Percentiles rank a stretch among this genome's conserved stretches.
Evolutionary conservation across 2,113 vertebrate genomes (phyloP).

Genomic region (Turnix velox): DNA sequence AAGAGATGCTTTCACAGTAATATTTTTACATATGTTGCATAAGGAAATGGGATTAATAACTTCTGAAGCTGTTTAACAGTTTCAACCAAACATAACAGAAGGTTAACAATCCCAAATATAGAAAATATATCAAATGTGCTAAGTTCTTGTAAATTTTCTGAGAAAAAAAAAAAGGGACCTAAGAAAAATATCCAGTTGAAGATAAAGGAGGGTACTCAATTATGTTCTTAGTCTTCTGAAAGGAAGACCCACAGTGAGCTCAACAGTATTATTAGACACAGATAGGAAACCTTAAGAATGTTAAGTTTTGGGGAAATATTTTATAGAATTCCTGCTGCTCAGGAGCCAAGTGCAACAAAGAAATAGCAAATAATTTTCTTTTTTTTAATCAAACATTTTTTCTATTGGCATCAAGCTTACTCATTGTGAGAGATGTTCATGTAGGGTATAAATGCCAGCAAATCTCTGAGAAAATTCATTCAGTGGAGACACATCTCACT

Average conservation of each 20-base stretch:
- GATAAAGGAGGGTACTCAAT: neutral
- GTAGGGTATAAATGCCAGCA: rapidly evolving
- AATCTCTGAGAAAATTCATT: neutral
- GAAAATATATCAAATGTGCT: neutral
- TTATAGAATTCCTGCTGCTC: neutral
- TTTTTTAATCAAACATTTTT: rapidly evolving
- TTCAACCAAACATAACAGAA: neutral
- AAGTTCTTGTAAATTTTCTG: neutral
- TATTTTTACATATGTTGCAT: neutral
- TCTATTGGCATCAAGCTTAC: neutral
- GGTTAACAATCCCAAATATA: neutral
- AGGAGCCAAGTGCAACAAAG: neutral
- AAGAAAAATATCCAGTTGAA: neutral
- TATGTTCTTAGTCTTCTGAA: neutral
- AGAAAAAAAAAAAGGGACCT: rapidly evolving
- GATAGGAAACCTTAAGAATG: neutral
- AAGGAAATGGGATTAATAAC: neutral
- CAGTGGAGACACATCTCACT: rapidly evolving
- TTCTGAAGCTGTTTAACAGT: neutral
- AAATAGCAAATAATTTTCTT: neutral
- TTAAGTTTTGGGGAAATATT: neutral
- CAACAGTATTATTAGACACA: neutral
- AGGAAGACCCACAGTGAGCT: neutral
- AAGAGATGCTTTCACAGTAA: neutral
- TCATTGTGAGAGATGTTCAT: neutral